A percentile compares a stretch with the other conserved stretches of the same genome.
Evolutionary conservation across 2,888 invertebrate genomes (phyloP).

Genomic region (Cremastinae sp.): DNA sequence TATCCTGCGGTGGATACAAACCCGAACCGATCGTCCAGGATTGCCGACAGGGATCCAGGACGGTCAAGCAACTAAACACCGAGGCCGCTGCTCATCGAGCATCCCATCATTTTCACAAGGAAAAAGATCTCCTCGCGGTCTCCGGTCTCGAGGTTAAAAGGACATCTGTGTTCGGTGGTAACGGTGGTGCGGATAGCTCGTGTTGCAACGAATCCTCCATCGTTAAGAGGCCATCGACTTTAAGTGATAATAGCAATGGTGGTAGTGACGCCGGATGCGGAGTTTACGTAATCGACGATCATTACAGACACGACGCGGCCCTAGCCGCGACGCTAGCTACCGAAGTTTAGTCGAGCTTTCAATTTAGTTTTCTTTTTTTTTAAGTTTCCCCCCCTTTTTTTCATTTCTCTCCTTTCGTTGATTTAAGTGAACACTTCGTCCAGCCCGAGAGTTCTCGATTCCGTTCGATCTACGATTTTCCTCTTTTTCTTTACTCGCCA

Average conservation of each 20-base stretch:
- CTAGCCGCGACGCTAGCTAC: conserved; percentile 85
- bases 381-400: neutral
- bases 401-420: neutral
- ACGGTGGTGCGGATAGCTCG: conserved; percentile 72
- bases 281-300: conserved; percentile 89
- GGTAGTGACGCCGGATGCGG: conserved; percentile 76
- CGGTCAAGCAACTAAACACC: conserved; percentile 92
- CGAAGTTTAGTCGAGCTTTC: conserved; percentile 84
- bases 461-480: neutral
- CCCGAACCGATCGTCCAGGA: conserved; percentile 81
- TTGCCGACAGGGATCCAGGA: conserved; percentile 81
- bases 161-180: conserved; percentile 77
- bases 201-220: conserved; percentile 84
- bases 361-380: conserved; percentile 26
- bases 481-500: conserved; percentile 1
- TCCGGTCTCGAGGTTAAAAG: conserved; percentile 80
- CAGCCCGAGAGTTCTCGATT: conserved; percentile 30
- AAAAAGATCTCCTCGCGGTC: conserved; percentile 81
- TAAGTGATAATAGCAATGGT: conserved; percentile 59
- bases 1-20: conserved; percentile 81
- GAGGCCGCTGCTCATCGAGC: conserved; percentile 86
- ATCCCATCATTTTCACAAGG: conserved; percentile 82
- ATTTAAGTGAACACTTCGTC: conserved; percentile 9
- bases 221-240: conserved; percentile 84
- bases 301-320: conserved; percentile 84